Conservation (phyloP, 2,797 vertebrate species). For the Mormyrops attenuatus region DNA sequence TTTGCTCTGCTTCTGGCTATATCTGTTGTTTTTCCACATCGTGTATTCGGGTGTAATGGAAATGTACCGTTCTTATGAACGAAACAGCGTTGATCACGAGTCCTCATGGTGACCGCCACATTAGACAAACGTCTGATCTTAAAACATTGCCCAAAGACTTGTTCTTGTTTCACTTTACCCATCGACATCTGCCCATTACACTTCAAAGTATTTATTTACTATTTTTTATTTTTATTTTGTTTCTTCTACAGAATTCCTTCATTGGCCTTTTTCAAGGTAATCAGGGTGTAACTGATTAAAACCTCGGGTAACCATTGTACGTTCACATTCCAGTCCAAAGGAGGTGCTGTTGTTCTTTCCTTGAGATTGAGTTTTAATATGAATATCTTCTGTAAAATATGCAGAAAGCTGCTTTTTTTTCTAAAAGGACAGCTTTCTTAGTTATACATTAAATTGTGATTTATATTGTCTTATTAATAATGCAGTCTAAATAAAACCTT, state of each 20-base stretch:
- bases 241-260: background rate
- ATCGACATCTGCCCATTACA: background rate
- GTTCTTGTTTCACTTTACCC: slow-evolving; percentile 33
- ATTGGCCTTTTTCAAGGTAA: background rate
- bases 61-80: background rate
- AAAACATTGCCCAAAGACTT: slow-evolving; percentile 33
- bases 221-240: too few relatives aligned
- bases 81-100: background rate
- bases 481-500: background rate
- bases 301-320: background rate
- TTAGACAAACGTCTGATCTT: slow-evolving; percentile 21
- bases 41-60: background rate
- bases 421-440: background rate
- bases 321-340: background rate
- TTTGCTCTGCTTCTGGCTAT: background rate
- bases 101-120: slow-evolving; percentile 22
- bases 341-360: background rate
- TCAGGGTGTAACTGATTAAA: background rate
- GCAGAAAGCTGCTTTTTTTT: background rate
- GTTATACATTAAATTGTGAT: background rate
- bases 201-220: too few relatives aligned
- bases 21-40: background rate
- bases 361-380: background rate
- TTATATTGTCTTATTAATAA: background rate
- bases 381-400: background rate